A percentile compares a stretch with the other conserved stretches of the same genome.
Conservation (phyloP, 2,113 vertebrate genomes). For the Cephalopterus ornatus region DNA sequence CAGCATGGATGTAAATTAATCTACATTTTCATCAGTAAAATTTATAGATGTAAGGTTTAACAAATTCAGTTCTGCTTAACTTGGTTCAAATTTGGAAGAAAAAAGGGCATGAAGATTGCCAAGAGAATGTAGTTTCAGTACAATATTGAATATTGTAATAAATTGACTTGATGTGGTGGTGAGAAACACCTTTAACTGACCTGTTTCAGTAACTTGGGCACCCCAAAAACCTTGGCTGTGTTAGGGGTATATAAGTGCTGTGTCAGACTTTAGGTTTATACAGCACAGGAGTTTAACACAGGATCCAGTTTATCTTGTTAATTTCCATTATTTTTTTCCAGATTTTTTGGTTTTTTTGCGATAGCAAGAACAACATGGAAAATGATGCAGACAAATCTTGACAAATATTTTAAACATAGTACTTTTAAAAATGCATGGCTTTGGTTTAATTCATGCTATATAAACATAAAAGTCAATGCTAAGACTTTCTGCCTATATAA, state of each 20-base stretch:
- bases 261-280: neutral
- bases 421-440: neutral
- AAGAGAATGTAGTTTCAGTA: neutral
- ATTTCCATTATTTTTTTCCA: neutral
- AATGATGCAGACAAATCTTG: neutral
- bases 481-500: neutral
- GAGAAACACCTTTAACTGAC: neutral
- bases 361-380: neutral
- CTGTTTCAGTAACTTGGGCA: neutral
- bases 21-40: neutral
- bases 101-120: neutral
- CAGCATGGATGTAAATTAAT: neutral
- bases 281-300: neutral
- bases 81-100: neutral
- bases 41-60: neutral
- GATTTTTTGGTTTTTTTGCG: neutral
- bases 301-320: neutral
- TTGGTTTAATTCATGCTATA: neutral
- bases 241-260: neutral
- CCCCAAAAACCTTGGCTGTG: neutral
- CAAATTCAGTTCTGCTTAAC: neutral
- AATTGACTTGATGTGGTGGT: neutral
- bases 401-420: neutral
- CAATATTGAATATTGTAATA: too few species aligned
- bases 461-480: neutral